Conservation (phyloP, 2,888 invertebrate species). For the Mythimna albipuncta region DNA sequence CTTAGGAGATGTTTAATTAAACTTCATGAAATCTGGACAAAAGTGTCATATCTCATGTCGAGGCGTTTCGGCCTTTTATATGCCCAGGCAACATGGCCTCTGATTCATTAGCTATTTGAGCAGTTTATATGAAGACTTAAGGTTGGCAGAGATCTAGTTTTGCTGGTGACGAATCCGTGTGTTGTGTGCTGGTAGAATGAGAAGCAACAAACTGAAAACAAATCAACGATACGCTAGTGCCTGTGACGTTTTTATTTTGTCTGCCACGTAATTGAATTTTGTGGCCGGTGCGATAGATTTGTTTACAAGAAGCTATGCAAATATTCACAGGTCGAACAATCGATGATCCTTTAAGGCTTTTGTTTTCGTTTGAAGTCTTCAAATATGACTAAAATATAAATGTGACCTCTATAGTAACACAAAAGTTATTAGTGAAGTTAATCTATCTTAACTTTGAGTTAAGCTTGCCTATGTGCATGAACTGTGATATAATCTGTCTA, state of each 20-base stretch:
- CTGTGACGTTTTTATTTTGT: constrained; percentile 86
- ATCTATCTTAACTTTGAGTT: no score
- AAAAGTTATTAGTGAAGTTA: no score
- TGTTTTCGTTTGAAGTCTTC: constrained; percentile 16
- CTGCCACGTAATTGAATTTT: constrained; percentile 88
- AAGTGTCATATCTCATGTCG: constrained; percentile 78
- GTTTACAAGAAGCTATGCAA: constrained; percentile 72
- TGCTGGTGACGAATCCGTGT: constrained; percentile 72
- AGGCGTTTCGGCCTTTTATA: constrained; percentile 70
- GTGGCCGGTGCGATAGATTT: constrained; percentile 80
- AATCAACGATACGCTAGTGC: constrained; percentile 84
- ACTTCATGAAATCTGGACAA: constrained; percentile 80
- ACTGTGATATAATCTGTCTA: no score
- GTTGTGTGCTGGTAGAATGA: constrained; percentile 71
- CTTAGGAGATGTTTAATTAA: constrained; percentile 80
- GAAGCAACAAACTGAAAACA: constrained; percentile 83
- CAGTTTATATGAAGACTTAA: constrained; percentile 34
- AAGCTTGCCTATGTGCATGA: no score
- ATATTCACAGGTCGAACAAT: constrained; percentile 62
- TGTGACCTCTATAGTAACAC: no score
- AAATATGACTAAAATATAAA: not conserved
- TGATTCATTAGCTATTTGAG: constrained; percentile 55
- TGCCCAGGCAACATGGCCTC: constrained; percentile 69
- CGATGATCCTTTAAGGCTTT: constrained; percentile 53
- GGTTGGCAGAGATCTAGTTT: constrained; percentile 64